Conservation (phyloP, 2,113 vertebrate species). For the Megatriorchis doriae region DNA sequence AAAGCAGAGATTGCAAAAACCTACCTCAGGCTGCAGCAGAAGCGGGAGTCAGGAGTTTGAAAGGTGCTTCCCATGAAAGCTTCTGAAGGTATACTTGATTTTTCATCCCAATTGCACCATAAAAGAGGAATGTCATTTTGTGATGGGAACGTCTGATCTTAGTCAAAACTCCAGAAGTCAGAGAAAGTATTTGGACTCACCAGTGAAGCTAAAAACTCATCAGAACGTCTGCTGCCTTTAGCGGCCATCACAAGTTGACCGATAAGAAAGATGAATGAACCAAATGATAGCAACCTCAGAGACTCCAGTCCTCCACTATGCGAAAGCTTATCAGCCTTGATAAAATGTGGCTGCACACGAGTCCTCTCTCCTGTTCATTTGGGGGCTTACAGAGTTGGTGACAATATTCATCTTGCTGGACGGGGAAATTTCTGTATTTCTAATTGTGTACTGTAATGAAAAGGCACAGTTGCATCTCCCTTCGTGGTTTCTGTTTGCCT, state of each 20-base stretch:
- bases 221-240: background rate
- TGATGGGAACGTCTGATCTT: background rate
- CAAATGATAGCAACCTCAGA: background rate
- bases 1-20: background rate
- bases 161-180: background rate
- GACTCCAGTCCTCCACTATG: fast-evolving
- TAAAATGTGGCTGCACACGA: background rate
- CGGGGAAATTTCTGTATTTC: background rate
- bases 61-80: background rate
- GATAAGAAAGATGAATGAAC: background rate
- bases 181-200: background rate
- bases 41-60: background rate
- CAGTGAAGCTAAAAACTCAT: background rate
- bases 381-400: background rate
- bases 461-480: background rate
- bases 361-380: background rate
- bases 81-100: background rate
- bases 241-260: background rate
- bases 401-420: background rate
- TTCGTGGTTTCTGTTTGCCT: background rate
- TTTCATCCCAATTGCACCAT: background rate
- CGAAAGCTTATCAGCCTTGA: background rate
- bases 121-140: background rate
- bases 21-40: background rate
- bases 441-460: background rate